phyloP scores from a whole-genome alignment of 2,113 vertebrate genomes.

The Tautogolabrus adspersus region DNA sequence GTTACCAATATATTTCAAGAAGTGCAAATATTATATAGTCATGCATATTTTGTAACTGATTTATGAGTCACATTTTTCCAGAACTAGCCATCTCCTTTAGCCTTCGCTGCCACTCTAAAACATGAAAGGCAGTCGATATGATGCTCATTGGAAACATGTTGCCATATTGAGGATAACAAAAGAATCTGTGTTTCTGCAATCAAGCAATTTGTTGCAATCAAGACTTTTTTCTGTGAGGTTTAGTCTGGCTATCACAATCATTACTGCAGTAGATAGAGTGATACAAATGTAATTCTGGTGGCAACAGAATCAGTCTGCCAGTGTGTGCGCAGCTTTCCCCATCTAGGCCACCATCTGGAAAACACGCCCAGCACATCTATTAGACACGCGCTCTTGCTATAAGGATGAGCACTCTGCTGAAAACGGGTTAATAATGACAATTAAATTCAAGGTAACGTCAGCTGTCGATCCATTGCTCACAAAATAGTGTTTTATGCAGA shows the following conservation, averaged over 20 bases:
- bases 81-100: background rate
- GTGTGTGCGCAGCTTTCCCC: constrained; percentile 37
- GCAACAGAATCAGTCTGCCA: constrained; percentile 33
- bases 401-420: constrained; percentile 43
- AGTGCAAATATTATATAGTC: background rate
- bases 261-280: constrained; percentile 32
- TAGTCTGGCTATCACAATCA: constrained; percentile 17
- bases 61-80: background rate
- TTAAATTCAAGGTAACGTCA: constrained; percentile 57
- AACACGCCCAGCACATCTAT: constrained; percentile 55
- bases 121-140: constrained; percentile 12
- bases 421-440: constrained; percentile 65
- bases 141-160: background rate
- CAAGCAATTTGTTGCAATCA: constrained; percentile 34
- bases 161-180: constrained; percentile 12
- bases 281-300: constrained; percentile 43
- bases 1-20: too few relatives aligned
- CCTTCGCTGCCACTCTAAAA: background rate
- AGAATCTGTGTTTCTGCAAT: constrained; percentile 1
- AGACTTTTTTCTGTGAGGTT: background rate
- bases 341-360: constrained; percentile 64
- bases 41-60: background rate
- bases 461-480: constrained; percentile 27
- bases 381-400: constrained; percentile 27
- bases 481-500: constrained; percentile 29